Evolutionary conservation across 2,113 vertebrate genomes (phyloP).

Genomic region (Apaloderma vittatum): DNA sequence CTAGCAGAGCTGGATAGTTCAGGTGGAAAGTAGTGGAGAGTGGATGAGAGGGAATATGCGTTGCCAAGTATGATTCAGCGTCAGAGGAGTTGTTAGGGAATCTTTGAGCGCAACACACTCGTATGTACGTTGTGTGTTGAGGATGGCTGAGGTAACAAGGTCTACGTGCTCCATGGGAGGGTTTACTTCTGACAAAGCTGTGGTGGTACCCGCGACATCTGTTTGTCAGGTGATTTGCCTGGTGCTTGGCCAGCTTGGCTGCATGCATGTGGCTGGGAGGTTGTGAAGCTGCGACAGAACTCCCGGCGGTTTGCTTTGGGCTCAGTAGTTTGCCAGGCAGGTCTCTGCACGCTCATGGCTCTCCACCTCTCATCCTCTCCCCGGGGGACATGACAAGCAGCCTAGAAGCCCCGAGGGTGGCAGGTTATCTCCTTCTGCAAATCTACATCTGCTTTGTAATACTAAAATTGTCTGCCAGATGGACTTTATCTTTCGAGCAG

Average conservation of each 20-base stretch:
- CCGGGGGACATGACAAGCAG: not conserved
- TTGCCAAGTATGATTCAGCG: not conserved
- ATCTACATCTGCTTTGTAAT: not conserved
- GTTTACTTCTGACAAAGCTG: not conserved
- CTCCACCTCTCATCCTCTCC: fast-evolving
- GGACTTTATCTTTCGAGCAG: not conserved
- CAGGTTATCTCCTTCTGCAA: not conserved
- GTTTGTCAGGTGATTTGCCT: not conserved
- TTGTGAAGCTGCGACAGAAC: not conserved
- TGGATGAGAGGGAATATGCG: not conserved
- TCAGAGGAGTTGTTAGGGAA: not conserved
- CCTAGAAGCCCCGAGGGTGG: not conserved
- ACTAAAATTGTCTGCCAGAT: not conserved
- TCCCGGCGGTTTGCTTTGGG: not conserved
- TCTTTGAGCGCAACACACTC: not conserved
- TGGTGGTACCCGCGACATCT: not conserved
- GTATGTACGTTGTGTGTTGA: fast-evolving
- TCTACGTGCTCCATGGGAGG: fast-evolving
- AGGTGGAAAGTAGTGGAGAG: not conserved
- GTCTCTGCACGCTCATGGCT: not conserved
- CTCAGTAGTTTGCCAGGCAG: not conserved
- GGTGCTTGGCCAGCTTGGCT: not conserved
- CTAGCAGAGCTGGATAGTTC: not conserved
- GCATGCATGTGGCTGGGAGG: not conserved
- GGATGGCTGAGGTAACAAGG: not conserved